Evolutionary conservation across 2,888 invertebrate genomes (phyloP).

Genomic region (Julus scandinavius): DNA sequence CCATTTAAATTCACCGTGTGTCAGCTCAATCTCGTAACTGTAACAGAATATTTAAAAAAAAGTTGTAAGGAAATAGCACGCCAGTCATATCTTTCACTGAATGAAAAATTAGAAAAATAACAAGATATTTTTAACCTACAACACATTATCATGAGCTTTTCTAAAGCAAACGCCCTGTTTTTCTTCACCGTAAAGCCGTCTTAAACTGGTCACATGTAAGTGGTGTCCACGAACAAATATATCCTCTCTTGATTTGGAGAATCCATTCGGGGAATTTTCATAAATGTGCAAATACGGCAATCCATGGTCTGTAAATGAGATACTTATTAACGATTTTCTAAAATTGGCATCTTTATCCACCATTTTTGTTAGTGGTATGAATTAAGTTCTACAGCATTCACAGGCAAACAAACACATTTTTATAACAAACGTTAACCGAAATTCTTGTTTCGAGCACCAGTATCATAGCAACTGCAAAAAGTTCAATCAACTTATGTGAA

Average conservation of each 20-base stretch:
- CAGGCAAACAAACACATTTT: too few species aligned
- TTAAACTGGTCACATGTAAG: neutral
- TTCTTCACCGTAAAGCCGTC: neutral
- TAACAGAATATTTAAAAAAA: neutral
- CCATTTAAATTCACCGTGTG: conserved; percentile 1
- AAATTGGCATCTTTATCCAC: too few species aligned
- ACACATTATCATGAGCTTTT: neutral
- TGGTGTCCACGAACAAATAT: neutral
- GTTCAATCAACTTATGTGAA: neutral
- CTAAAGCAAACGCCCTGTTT: neutral
- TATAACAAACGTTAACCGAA: neutral
- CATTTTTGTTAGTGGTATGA: too few species aligned
- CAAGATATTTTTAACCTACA: neutral
- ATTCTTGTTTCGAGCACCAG: neutral
- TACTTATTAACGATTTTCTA: neutral
- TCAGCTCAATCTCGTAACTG: neutral
- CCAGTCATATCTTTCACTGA: too few species aligned
- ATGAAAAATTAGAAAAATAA: neutral
- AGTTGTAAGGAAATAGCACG: too few species aligned
- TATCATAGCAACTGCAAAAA: neutral
- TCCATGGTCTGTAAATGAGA: neutral
- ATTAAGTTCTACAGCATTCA: too few species aligned
- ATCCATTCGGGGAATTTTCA: neutral
- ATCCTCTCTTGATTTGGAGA: conserved; percentile 19
- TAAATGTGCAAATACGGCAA: neutral